Evolutionary conservation across 2,888 invertebrate genomes (phyloP).

Genomic region (Lypha dubia): DNA sequence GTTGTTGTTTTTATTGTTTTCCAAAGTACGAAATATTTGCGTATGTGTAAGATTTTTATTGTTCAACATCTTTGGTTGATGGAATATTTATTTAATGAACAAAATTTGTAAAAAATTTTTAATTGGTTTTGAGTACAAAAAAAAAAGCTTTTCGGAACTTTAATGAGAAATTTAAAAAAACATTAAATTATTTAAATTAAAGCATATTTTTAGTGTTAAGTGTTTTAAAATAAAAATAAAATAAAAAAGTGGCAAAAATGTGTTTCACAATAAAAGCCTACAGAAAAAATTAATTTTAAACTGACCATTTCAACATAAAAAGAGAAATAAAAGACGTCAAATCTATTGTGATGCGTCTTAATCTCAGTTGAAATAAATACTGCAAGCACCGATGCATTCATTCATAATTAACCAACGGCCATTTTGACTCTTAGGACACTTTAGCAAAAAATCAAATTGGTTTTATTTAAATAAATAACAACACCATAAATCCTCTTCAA

Average conservation of each 20-base stretch:
- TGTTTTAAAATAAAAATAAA: background rate
- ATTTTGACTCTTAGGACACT: slow-evolving; percentile 29
- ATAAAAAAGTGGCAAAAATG: background rate
- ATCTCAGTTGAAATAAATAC: background rate
- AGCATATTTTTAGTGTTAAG: background rate
- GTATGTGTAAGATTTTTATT: slow-evolving; percentile 48
- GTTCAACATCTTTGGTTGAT: slow-evolving; percentile 31
- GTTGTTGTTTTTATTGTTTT: slow-evolving; percentile 3
- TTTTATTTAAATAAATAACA: slow-evolving; percentile 39
- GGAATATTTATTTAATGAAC: slow-evolving; percentile 43
- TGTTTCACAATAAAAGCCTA: too few relatives aligned
- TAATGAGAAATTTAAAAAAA: slow-evolving; percentile 11
- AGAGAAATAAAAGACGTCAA: too few relatives aligned
- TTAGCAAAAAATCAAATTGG: slow-evolving; percentile 53
- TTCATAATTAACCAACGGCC: background rate
- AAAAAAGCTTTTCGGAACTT: background rate
- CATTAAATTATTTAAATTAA: slow-evolving; percentile 33
- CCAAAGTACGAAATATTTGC: slow-evolving; percentile 6
- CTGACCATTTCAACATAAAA: too few relatives aligned
- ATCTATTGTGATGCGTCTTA: too few relatives aligned
- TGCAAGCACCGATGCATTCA: background rate
- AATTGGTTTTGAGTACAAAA: slow-evolving; percentile 1
- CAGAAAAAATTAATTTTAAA: too few relatives aligned
- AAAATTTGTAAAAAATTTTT: slow-evolving; percentile 23
- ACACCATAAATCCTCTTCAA: slow-evolving; percentile 66